Base-by-base conservation (phyloP, 2,113 vertebrate species). In the Benitochromis conjunctus region DNA sequence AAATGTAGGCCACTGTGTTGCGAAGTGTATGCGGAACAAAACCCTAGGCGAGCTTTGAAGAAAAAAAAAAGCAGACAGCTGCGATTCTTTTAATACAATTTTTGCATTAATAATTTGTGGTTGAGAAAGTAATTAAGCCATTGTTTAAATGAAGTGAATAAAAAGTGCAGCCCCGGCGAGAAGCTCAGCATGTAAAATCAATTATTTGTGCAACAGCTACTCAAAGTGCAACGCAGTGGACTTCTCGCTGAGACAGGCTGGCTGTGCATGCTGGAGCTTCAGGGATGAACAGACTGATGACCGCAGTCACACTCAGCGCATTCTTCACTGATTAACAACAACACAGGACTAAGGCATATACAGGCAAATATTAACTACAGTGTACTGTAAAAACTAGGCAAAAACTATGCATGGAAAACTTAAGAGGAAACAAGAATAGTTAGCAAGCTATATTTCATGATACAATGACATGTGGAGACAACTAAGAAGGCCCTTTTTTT, bases 161-260 rank as follows among this genome's bases (percentile, higher is more conserved):
- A 56, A 69, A 88, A 38, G 57, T 34, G 34, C 46, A 54, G 12
- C 24, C 62, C 57, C 6, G 5, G 60, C 57, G 85, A 82, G 86
- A 89, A 7, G 10, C 85, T 87, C 53, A 36, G 81, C 82, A 85
- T 69, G 90, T 88, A 85, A 89, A 91, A 92, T 92, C 90, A 56
- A 48, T 34, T 69, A 78, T 90, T 89, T 94, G 83, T 86, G 89
- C 87, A 88, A 82, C 80, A 82, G 64, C 80, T 80, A 86, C 56
- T 87, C 38, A 83, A 89, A 87, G 64, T 81, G 82, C n/a, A 53
- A 55, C 13, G 18, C 41, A 80, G 91, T 29, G 43, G 71, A 53
- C 71, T 76, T 71, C 66, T 71, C 5, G 21, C 88, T 92, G 90
- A 92, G 87, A 76, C 6, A 76, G 82, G 46, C 80, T 26, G 51